Conservation (phyloP, 2,888 invertebrate genomes). For the Leucophora obtusa region DNA sequence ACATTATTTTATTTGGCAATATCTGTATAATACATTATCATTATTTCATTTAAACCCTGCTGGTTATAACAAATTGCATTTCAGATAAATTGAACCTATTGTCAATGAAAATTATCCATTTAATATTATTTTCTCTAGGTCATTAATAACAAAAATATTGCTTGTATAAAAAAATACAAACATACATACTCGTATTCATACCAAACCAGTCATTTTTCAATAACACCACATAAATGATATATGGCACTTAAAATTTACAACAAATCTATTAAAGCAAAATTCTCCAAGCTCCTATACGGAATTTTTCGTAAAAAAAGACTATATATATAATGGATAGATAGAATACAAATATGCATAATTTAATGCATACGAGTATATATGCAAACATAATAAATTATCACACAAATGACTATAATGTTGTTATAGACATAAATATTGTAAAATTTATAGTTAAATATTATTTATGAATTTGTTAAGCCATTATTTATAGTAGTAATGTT, state of each 20-base stretch:
- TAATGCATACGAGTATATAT: constrained; percentile 41
- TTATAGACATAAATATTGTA: constrained; percentile 64
- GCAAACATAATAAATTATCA: constrained; percentile 62
- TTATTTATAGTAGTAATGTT: constrained; percentile 55
- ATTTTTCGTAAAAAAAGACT: not conserved
- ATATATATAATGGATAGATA: no score
- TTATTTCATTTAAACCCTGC: constrained; percentile 11
- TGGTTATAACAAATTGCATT: constrained; percentile 57
- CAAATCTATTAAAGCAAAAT: constrained; percentile 62
- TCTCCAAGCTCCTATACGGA: constrained; percentile 14
- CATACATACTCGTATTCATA: not conserved
- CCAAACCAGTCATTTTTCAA: constrained; percentile 54
- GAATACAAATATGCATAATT: constrained; percentile 37
- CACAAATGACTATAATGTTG: constrained; percentile 65
- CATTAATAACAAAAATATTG: constrained; percentile 48
- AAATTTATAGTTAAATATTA: constrained; percentile 65
- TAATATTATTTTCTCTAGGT: constrained; percentile 49
- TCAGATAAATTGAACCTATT: constrained; percentile 56
- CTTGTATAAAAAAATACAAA: not conserved
- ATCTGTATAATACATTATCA: not conserved
- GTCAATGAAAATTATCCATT: constrained; percentile 56
- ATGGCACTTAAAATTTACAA: constrained; percentile 57
- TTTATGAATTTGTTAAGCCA: constrained; percentile 65
- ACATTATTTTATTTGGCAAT: no score
- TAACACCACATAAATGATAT: constrained; percentile 59